These are phyloP conservation scores for Anser brachyrhynchus DNA, from an alignment of 2,113 vertebrate genomes.

Conservation along the genomic window DNA sequence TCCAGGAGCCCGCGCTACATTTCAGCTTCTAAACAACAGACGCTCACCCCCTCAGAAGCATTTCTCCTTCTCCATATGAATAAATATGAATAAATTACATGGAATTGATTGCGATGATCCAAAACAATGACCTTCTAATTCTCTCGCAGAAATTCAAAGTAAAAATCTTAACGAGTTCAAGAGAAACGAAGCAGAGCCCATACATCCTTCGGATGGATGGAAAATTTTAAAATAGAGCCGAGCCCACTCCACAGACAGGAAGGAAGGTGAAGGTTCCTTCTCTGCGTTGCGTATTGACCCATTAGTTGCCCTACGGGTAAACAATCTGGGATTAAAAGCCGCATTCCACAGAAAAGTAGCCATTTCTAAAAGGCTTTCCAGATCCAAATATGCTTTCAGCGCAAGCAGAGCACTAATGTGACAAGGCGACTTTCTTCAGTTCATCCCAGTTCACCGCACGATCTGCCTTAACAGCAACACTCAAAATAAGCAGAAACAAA, in stretches of 20 bases:
- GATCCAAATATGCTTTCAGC: neutral
- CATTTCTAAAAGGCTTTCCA: neutral
- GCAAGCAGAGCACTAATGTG: neutral
- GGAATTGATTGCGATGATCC: neutral
- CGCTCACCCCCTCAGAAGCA: neutral
- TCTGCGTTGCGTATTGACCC: neutral
- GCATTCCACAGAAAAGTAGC: neutral
- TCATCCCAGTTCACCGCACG: slow-evolving; percentile 12
- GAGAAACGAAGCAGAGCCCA: neutral
- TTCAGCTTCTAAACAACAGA: neutral
- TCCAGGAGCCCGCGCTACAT: rapidly evolving
- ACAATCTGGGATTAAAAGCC: neutral
- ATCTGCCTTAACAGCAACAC: neutral
- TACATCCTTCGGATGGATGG: neutral
- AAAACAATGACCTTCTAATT: neutral
- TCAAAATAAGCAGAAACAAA: neutral
- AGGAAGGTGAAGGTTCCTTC: slow-evolving; percentile 19
- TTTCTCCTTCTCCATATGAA: rapidly evolving
- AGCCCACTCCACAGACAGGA: neutral
- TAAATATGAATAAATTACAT: neutral
- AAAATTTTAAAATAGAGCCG: neutral
- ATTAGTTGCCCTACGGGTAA: neutral
- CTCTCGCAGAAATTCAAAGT: neutral
- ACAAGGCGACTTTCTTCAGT: neutral
- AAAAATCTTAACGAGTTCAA: neutral